Evolutionary conservation across 2,797 vertebrate genomes (phyloP).

Genomic region (Danio albolineatus): DNA sequence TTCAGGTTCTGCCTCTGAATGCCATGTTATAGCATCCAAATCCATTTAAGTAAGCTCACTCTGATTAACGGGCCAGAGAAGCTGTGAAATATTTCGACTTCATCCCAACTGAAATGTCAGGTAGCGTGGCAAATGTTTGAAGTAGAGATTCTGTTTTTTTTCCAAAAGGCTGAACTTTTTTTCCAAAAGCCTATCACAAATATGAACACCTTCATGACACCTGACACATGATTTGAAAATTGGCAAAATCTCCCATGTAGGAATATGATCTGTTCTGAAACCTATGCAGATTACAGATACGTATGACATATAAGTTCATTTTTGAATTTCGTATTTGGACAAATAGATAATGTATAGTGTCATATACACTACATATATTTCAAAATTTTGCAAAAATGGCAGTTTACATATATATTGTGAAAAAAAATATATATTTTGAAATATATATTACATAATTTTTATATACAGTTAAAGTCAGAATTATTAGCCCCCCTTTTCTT

Average conservation of each 20-base stretch:
- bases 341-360: too few relatives aligned
- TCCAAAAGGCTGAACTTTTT: constrained; percentile 7
- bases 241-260: not conserved
- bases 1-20: constrained; percentile 6
- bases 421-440: too few relatives aligned
- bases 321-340: too few relatives aligned
- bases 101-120: constrained; percentile 56
- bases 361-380: too few relatives aligned
- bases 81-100: constrained; percentile 55
- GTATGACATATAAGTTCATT: too few relatives aligned
- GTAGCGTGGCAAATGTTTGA: constrained; percentile 53
- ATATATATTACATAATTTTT: too few relatives aligned
- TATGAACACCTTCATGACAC: constrained; percentile 14
- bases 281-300: too few relatives aligned
- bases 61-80: constrained; percentile 66
- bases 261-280: too few relatives aligned
- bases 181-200: not conserved
- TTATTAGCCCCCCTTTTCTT: too few relatives aligned
- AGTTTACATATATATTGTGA: too few relatives aligned
- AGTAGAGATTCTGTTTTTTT: constrained; percentile 9
- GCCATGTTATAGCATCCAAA: constrained; percentile 17
- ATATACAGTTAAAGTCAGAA: too few relatives aligned
- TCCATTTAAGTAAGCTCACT: constrained; percentile 51
- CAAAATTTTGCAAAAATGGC: too few relatives aligned
- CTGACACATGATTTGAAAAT: constrained; percentile 33